These are phyloP conservation scores for Oenanthe oenanthe DNA, from an alignment of 2,113 vertebrate species.

Conservation along the genomic window DNA sequence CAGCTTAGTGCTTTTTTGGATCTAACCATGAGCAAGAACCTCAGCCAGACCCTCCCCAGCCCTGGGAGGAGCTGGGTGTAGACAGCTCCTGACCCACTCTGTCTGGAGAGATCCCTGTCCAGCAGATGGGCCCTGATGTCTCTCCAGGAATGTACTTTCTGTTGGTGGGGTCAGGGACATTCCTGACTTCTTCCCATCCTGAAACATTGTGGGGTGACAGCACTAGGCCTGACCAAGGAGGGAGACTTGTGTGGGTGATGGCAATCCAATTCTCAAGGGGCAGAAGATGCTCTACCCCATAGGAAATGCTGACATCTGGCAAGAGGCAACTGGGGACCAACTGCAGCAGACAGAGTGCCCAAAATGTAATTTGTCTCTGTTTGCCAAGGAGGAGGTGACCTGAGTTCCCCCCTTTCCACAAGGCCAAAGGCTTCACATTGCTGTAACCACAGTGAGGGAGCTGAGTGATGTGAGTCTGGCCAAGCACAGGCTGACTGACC, in stretches of 20 bases:
- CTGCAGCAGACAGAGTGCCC: not conserved
- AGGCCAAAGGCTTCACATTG: not conserved
- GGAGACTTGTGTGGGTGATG: not conserved
- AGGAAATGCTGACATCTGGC: not conserved
- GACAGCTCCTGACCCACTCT: not conserved
- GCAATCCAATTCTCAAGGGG: not conserved
- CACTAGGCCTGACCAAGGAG: not conserved
- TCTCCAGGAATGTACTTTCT: not conserved
- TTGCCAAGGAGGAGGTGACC: not conserved
- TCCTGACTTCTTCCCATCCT: not conserved
- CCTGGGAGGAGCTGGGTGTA: not conserved
- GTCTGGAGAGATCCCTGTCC: not conserved
- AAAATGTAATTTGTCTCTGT: not conserved
- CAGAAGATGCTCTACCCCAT: not conserved
- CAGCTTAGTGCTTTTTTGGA: not conserved
- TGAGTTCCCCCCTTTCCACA: not conserved
- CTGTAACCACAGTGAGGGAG: not conserved
- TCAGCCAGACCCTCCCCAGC: not conserved
- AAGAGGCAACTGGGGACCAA: not conserved
- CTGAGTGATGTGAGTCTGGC: not conserved
- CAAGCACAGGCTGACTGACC: not conserved
- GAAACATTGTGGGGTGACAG: not conserved
- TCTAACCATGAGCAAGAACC: not conserved
- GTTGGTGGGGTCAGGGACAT: not conserved
- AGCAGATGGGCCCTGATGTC: not conserved